Percentiles rank a stretch among this genome's conserved stretches.
Conservation (phyloP, 2,797 vertebrate genomes). For the Oophaga sylvatica region DNA sequence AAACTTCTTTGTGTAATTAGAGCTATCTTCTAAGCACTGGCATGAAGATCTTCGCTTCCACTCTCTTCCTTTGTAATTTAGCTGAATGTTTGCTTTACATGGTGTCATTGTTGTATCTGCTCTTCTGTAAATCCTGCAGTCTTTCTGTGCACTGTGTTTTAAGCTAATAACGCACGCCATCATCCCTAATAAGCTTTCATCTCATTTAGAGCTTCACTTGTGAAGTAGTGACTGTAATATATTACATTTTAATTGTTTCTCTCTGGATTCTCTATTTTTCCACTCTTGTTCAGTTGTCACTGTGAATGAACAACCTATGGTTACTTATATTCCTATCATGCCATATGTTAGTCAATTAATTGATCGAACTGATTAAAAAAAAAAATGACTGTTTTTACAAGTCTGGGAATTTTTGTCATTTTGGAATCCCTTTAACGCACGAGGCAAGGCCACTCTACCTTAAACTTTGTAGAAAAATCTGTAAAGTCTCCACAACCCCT, state of each 20-base stretch:
- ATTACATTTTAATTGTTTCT: conserved; percentile 22
- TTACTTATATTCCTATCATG: background rate
- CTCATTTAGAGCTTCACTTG: conserved; percentile 14
- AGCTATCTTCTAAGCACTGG: background rate
- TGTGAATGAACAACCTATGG: background rate
- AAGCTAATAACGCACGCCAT: conserved; percentile 19
- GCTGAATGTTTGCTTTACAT: conserved; percentile 21
- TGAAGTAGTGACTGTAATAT: background rate
- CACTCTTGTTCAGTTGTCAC: background rate
- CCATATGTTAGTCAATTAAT: background rate
- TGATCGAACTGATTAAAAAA: background rate
- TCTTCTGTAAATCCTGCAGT: conserved; percentile 33
- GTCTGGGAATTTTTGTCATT: background rate
- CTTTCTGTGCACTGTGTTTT: conserved; percentile 19
- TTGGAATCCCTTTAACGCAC: background rate
- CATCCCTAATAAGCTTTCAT: conserved; percentile 31
- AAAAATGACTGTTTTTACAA: background rate
- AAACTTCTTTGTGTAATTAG: conserved; percentile 20
- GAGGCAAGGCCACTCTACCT: background rate
- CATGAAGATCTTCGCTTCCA: background rate
- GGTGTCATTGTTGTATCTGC: conserved; percentile 13
- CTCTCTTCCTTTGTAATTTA: conserved; percentile 8
- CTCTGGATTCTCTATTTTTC: background rate
- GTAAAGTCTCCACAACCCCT: background rate
- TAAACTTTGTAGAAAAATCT: background rate